Evolutionary conservation across 2,888 invertebrate genomes (phyloP), one percentile per base, ranked within the genome.

Genomic region (Agonopterix subpropinquella): DNA sequence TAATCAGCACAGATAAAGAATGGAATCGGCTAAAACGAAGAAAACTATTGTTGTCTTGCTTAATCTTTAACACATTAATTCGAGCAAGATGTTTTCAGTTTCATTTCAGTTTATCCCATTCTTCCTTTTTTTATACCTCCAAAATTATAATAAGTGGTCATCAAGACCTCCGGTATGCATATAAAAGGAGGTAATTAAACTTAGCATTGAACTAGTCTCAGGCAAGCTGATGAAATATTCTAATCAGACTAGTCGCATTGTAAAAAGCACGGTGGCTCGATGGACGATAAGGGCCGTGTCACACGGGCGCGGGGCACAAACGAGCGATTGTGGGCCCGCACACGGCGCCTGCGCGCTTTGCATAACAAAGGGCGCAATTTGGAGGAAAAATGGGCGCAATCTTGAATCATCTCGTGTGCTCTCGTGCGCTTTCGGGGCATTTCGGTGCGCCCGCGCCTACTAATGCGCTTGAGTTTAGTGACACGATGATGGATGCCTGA

Each of bases 341-440:
- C 87, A 88, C 86, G 77, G 86, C 78, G 86, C 76, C 66, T 70
- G 74, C 81, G 80, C 84, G 80, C 85, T 87, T 86, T 86, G 87
- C 87, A 86, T 87, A 83, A 88, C 86, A 88, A 88, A 87, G 81
- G 77, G 73, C 73, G 84, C 85, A 88, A 86, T 88, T 88, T 86
- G 86, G 86, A 83, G 71, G 85, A 83, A 84, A 87, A 86, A 88
- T 86, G 83, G 80, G 65, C 73, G 61, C 84, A 80, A 84, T 84
- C 82, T 80, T 65, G 67, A 66, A 64, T 69, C 70, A 79, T 80
- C 80, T 81, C 71, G 65, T 10, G 39, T 53, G 62, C 60, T 62
- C 70, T 73, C 70, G 71, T 64, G 58, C 58, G 62, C 61, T 56
- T 61, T 70, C 63, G 67, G 58, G 52, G 50, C 59, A 55, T 65